A percentile compares a stretch with the other conserved stretches of the same genome.
Conservation (phyloP, 2,113 vertebrate genomes). For the Labeo catla region DNA sequence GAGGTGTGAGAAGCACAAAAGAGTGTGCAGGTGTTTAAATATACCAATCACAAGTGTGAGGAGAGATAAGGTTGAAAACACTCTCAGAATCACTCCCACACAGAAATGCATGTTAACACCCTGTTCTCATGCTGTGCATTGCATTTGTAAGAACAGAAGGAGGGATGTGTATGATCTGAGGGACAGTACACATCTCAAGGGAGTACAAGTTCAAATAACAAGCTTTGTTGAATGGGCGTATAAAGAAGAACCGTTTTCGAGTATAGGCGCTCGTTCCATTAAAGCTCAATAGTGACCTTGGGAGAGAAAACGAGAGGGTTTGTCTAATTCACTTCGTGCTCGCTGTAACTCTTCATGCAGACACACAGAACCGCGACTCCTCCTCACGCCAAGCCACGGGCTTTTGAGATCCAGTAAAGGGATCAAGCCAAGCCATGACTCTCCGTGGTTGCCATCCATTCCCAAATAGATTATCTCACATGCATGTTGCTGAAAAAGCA, state of each 20-base stretch:
- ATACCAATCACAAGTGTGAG: conserved; percentile 39
- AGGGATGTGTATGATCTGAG: conserved; percentile 46
- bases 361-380: conserved; percentile 61
- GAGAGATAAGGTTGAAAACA: conserved; percentile 34
- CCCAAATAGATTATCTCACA: conserved; percentile 73
- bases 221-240: conserved; percentile 37
- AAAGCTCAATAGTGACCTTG: background rate
- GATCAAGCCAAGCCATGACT: conserved; percentile 63
- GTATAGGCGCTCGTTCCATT: background rate
- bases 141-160: conserved; percentile 5
- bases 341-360: conserved; percentile 46
- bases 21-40: conserved; percentile 62
- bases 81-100: conserved; percentile 3
- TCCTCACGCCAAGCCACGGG: conserved; percentile 45
- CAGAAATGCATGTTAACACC: conserved; percentile 8
- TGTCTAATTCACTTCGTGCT: conserved; percentile 48
- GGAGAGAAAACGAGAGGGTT: background rate
- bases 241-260: background rate
- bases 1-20: conserved; percentile 50
- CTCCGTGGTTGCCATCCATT: conserved; percentile 63
- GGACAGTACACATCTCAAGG: conserved; percentile 26
- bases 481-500: conserved; percentile 65
- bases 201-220: conserved; percentile 41
- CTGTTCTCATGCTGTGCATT: conserved; percentile 6
- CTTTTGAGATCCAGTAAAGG: conserved; percentile 52